These are phyloP conservation scores for Notarius quadriscutis DNA, from an alignment of 2,113 vertebrate genomes.

Conservation along the genomic window DNA sequence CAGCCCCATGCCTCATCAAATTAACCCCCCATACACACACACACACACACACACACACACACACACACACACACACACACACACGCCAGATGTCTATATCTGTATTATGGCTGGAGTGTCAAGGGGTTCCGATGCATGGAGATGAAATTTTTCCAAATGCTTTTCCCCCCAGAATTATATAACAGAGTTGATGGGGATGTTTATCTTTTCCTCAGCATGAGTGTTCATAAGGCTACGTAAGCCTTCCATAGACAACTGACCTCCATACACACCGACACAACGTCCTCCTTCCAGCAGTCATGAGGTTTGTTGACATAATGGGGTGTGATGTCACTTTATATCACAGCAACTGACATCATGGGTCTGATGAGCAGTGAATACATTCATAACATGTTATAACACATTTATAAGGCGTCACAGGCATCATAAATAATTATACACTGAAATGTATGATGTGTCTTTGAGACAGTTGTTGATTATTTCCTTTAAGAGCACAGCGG, in stretches of 20 bases:
- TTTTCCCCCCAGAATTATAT: background rate
- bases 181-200: background rate
- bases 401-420: background rate
- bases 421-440: background rate
- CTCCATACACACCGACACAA: too few relatives aligned
- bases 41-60: background rate
- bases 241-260: too few relatives aligned
- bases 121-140: background rate
- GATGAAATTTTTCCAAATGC: background rate
- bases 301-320: background rate
- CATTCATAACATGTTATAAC: background rate
- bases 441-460: background rate
- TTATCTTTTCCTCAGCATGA: background rate
- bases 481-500: background rate
- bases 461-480: background rate
- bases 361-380: background rate
- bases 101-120: background rate
- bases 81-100: background rate
- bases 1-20: conserved; percentile 23
- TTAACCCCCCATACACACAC: conserved; percentile 8
- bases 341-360: too few relatives aligned
- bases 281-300: background rate
- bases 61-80: background rate
- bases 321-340: background rate
- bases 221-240: background rate